phyloP scores from a whole-genome alignment of 2,888 invertebrate species.

The Cataglyphis cursor region DNA sequence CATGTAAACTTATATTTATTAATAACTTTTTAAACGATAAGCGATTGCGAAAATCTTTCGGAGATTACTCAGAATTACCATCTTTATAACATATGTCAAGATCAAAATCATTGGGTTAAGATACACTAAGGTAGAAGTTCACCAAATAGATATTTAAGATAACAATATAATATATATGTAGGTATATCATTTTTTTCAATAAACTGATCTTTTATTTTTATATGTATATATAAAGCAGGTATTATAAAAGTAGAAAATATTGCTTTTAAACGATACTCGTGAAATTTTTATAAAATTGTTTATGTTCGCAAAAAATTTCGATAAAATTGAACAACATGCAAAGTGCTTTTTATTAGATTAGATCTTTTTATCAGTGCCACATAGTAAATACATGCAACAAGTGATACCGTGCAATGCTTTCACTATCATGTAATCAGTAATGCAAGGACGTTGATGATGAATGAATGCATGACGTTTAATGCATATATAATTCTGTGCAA shows the following conservation, averaged over 20 bases:
- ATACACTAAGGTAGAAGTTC: too few relatives aligned
- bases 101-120: too few relatives aligned
- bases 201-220: too few relatives aligned
- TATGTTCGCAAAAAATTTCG: not conserved
- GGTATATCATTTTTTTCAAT: too few relatives aligned
- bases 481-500: not conserved
- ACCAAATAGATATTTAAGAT: too few relatives aligned
- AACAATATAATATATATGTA: too few relatives aligned
- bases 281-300: not conserved
- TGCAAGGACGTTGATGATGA: not conserved
- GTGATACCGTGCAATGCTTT: not conserved
- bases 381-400: slow-evolving; percentile 2
- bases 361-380: not conserved
- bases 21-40: not conserved
- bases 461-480: not conserved
- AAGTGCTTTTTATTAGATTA: not conserved
- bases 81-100: too few relatives aligned
- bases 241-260: too few relatives aligned
- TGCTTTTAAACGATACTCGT: not conserved
- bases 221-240: too few relatives aligned
- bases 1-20: not conserved
- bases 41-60: not conserved
- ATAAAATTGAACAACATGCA: not conserved
- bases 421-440: not conserved
- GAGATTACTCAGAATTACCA: not conserved